Evolutionary conservation across 2,888 invertebrate species (phyloP), one percentile per base, ranked within the genome.

Genomic region (Imbricaverruca yamaguchii): DNA sequence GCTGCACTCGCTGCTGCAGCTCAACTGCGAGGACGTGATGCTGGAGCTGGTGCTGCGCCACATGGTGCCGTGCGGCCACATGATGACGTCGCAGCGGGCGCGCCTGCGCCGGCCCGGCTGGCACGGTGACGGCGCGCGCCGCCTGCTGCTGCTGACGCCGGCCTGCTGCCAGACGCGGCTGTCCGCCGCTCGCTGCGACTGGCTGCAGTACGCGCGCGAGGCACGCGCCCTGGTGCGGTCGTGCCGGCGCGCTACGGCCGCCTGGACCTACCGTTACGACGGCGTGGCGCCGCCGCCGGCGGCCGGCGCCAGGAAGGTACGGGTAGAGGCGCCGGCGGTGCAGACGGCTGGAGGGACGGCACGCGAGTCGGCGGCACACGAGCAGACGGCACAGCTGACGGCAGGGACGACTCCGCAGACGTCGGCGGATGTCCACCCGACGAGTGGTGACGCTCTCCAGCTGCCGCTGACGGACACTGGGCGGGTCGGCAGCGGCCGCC

Each of bases 21-120:
- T 98, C 83, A 94, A 97, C 88, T 97, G 96, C 88, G 98, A 98
- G 88, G 98, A 98, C 87, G 92, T 98, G 79, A 95, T 98, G 94
- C 89, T 96, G 85, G 96, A 97, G 86, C 89, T 98, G 80, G 91
- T 96, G 80, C 92, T 95, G 86, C 94, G 94, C 86, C 92, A 96
- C 86, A 89, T 98, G 84, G 90, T 92, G 85, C 93, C 94, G 0
- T 93, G 93, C 85, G 91, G 92, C 23, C 94, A 94, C 87, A 91
- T 94, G 56, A 92, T 93, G 92, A 89, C 93, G 81, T 93, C 93
- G n/a, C 93, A 94, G 87, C 89, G 92, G 82, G 90, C 91, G 84
- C 90, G 92, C 65, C 80, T 91, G 92, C 6, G 88, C 94, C 57
- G 90, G 93, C 57, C 96, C 96, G 85, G 87, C 89, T 86, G 87